Evolutionary conservation across 1,140 invertebrate genomes (phyloP).

Genomic region (Zophobas atratus): DNA sequence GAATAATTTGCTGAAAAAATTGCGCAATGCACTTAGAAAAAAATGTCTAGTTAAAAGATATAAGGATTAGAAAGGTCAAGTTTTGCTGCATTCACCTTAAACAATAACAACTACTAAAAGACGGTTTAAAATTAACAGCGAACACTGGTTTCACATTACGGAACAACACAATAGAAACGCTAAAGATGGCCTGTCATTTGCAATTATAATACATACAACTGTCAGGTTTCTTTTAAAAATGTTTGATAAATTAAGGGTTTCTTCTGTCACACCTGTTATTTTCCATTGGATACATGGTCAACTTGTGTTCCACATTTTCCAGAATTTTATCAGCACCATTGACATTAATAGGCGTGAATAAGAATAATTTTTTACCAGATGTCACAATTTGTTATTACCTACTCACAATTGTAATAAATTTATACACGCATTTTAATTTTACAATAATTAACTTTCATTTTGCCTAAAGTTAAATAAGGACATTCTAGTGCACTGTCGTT

Average conservation of each 20-base stretch:
- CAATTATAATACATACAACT: no score
- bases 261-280: no score
- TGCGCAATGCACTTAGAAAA: conserved; percentile 3
- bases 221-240: conserved; percentile 16
- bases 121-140: neutral
- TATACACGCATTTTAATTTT: no score
- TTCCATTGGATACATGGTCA: neutral
- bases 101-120: neutral
- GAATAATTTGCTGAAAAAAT: conserved; percentile 8
- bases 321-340: conserved; percentile 8
- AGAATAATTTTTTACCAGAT: neutral
- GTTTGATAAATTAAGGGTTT: no score
- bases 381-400: neutral
- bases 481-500: no score
- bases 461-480: no score
- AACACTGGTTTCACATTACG: neutral
- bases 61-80: conserved; percentile 26
- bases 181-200: no score
- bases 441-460: no score
- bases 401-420: neutral
- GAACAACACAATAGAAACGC: no score
- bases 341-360: conserved; percentile 14
- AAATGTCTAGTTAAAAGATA: conserved; percentile 1
- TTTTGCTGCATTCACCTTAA: conserved; percentile 17
- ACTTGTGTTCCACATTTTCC: conserved; percentile 1